A percentile compares a stretch with the other conserved stretches of the same genome.
These are phyloP conservation scores for Hemibagrus guttatus DNA, from an alignment of 2,797 vertebrate genomes.

Conservation along the genomic window DNA sequence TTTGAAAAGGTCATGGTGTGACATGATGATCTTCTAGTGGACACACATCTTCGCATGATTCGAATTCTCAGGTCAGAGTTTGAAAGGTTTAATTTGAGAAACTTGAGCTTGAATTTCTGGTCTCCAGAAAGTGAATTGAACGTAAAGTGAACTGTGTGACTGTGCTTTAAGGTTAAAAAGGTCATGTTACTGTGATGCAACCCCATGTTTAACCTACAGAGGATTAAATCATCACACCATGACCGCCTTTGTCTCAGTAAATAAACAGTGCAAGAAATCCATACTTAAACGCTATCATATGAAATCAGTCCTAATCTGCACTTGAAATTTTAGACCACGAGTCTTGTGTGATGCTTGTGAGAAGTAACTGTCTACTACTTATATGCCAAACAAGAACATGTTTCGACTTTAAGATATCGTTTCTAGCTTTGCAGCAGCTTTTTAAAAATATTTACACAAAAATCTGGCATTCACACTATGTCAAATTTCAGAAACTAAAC, in stretches of 20 bases:
- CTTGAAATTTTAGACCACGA: neutral
- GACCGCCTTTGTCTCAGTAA: neutral
- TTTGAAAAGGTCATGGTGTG: no score
- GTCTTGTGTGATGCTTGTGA: neutral
- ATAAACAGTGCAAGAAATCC: neutral
- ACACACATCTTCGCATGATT: no score
- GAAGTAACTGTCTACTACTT: no score
- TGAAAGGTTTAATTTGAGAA: no score
- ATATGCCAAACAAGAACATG: neutral
- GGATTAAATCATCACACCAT: neutral
- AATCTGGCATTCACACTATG: neutral
- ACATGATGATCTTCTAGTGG: no score
- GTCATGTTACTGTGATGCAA: no score
- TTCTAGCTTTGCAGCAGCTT: neutral
- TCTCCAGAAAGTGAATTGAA: no score
- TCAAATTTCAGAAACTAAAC: neutral
- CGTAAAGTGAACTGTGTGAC: no score
- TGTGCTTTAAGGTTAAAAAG: no score
- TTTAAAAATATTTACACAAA: neutral
- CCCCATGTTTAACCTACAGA: no score
- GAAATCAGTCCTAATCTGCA: neutral
- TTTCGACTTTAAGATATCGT: neutral
- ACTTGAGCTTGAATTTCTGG: no score
- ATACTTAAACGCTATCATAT: neutral
- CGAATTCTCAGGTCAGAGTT: no score